Evolutionary conservation across 2,797 vertebrate genomes (phyloP), one percentile per base, ranked within the genome.

Genomic region (Coendou prehensilis): DNA sequence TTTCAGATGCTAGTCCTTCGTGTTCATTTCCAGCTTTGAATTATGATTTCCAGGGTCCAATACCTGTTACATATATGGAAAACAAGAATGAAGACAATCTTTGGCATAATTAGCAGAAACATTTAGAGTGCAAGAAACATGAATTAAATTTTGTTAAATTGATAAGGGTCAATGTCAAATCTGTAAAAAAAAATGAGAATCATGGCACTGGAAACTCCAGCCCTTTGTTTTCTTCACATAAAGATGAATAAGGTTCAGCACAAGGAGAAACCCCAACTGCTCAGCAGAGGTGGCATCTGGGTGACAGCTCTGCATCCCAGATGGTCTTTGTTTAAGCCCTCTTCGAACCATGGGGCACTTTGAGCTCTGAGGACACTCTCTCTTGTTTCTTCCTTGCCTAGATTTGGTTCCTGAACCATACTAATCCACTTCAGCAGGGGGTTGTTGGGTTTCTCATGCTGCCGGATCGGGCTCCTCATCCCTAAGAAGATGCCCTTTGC

Each of bases 351-450:
- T 0, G 9, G 28, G 3, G 11, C 7, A 0, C 17, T 14, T 20
- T 50, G 14, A 6, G 6, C 18, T 63, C 30, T 2, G 28, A 41
- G 1, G 37, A 64, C 54, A 89, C 6, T 18, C 3, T 45, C 45
- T 2, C 13, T 15, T 15, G 2, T 10, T 0, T n/a, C 30, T 11
- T 33, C 6, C 0, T 14, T 5, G 17, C 20, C 59, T 20, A 6
- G 47, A 4, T 33, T 41, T 33, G 52, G 52, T 5, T 78, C 54
- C 76, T 50, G 13, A 23, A 9, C 28, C 2, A 0, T 8, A 0
- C 30, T 11, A 4, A 37, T 45, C 67, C 50, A 8, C 15, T 50
- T 47, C 0, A 4, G 9, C 20, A 0, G 6, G 14, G 71, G 54
- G 56, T 22, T 0, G 6, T 0, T 26, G 0, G 3, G 6, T 13